Percentiles rank a stretch among this genome's conserved stretches.
Conservation (phyloP, 2,797 vertebrate genomes). For the Xenentodon cancila region DNA sequence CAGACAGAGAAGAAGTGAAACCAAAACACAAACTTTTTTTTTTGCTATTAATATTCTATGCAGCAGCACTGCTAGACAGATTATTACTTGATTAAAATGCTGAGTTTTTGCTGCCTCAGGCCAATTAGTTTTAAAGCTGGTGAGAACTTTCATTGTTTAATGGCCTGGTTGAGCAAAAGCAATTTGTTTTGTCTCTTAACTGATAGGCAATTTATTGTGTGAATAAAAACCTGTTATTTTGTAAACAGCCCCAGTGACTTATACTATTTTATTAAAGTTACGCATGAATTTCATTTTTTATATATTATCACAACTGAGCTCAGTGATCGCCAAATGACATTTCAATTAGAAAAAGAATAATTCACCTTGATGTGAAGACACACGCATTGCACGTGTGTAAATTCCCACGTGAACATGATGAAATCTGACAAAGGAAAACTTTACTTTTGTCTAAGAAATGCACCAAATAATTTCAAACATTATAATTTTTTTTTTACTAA, state of each 20-base stretch:
- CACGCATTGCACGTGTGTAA: no score
- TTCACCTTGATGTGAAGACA: no score
- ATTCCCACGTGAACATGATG: no score
- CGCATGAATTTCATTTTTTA: no score
- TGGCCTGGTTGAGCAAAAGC: slow-evolving; percentile 20
- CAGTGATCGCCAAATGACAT: no score
- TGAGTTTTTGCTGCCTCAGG: slow-evolving; percentile 27
- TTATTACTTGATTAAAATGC: slow-evolving; percentile 40
- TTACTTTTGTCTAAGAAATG: no score
- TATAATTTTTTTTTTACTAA: no score
- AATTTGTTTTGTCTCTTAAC: neutral
- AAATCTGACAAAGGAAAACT: no score
- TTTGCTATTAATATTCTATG: slow-evolving; percentile 17
- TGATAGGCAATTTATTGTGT: neutral
- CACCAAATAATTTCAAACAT: no score
- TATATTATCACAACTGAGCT: no score
- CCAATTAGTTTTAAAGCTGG: slow-evolving; percentile 15
- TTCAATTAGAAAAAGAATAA: no score
- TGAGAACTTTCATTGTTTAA: slow-evolving; percentile 21
- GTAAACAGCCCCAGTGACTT: neutral
- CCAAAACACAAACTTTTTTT: neutral
- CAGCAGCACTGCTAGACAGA: slow-evolving; percentile 8
- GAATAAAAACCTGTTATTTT: slow-evolving; percentile 22
- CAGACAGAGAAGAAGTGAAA: neutral
- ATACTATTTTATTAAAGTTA: neutral